phyloP scores from a whole-genome alignment of 1,140 invertebrate genomes.

The Choristoneura fumiferana region DNA sequence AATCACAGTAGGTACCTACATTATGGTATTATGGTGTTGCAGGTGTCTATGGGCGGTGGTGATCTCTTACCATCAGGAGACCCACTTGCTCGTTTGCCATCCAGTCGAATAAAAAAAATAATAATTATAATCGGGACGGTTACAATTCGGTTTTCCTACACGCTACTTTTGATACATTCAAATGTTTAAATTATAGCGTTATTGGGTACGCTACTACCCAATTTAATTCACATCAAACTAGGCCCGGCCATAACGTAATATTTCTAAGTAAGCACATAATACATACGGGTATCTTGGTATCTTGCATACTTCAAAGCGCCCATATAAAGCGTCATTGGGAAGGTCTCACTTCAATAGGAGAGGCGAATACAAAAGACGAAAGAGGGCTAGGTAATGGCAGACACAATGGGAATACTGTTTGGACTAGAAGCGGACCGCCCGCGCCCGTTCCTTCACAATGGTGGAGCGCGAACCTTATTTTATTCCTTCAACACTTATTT shows the following conservation, averaged over 20 bases:
- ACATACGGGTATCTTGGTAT: conserved; percentile 30
- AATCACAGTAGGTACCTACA: too few relatives aligned
- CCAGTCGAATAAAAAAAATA: too few relatives aligned
- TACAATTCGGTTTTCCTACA: too few relatives aligned
- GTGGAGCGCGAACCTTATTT: conserved; percentile 69
- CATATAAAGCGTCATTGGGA: conserved; percentile 72
- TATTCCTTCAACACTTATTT: conserved; percentile 68
- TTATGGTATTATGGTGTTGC: too few relatives aligned
- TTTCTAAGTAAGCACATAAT: conserved; percentile 14
- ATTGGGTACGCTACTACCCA: too few relatives aligned
- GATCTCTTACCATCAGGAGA: too few relatives aligned
- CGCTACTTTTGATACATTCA: too few relatives aligned
- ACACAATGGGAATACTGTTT: conserved; percentile 74
- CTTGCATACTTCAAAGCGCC: conserved; percentile 70
- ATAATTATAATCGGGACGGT: too few relatives aligned
- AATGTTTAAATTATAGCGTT: too few relatives aligned
- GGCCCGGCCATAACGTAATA: neutral
- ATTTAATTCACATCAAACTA: neutral
- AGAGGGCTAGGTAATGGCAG: conserved; percentile 74
- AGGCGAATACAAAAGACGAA: conserved; percentile 70
- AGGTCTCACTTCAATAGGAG: conserved; percentile 74
- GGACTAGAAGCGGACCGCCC: conserved; percentile 60
- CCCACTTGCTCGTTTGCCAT: too few relatives aligned
- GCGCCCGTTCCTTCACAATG: conserved; percentile 48
- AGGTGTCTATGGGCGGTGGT: too few relatives aligned